phyloP scores from a whole-genome alignment of 2,113 vertebrate species.

The Macrotis lagotis region DNA sequence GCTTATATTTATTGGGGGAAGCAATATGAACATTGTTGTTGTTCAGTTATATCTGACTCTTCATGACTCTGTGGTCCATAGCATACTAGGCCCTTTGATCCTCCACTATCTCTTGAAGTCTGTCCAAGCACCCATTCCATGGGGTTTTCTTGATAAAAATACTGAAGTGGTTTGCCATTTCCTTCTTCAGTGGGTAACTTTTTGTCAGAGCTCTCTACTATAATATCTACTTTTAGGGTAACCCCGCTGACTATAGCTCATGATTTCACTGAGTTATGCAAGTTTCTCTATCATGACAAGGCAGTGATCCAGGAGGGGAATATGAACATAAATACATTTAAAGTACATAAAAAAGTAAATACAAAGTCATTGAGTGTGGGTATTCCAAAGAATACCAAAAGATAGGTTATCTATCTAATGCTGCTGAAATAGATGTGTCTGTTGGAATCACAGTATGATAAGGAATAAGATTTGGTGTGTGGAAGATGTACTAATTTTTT shows the following conservation, averaged over 20 bases:
- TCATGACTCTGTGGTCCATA: not conserved
- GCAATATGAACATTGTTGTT: not conserved
- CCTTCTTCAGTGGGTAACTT: not conserved
- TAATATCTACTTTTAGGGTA: not conserved
- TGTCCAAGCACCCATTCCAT: not conserved
- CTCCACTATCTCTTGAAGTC: not conserved
- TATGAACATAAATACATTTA: not conserved
- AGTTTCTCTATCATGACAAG: not conserved
- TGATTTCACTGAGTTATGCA: not conserved
- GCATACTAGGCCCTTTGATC: not conserved
- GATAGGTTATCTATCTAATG: not conserved
- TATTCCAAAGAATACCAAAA: not conserved
- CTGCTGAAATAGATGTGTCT: not conserved
- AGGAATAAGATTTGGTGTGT: not conserved
- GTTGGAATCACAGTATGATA: not conserved
- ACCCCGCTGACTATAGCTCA: too few relatives aligned
- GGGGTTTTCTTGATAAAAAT: not conserved
- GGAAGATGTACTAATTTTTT: not conserved
- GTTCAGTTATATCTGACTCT: not conserved
- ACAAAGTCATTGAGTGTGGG: not conserved
- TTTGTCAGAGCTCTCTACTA: not conserved
- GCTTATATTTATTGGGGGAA: not conserved
- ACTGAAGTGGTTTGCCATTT: not conserved
- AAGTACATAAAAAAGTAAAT: not conserved
- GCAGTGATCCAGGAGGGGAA: not conserved